Conservation (phyloP, 2,113 vertebrate genomes). For the Dendropsophus ebraccatus region DNA sequence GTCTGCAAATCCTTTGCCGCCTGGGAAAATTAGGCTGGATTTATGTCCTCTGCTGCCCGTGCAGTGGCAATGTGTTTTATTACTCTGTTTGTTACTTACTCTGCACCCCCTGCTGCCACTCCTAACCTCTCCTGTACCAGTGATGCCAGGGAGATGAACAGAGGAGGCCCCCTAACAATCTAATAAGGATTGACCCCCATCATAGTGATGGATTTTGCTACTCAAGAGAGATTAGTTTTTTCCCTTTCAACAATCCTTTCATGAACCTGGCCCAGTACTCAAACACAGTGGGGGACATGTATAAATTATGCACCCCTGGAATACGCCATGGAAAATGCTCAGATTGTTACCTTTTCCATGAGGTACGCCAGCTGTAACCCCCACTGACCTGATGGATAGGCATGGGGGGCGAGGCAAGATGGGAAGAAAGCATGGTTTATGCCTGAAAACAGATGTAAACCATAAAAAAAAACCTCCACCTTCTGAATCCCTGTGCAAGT, state of each 20-base stretch:
- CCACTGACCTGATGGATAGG: no score
- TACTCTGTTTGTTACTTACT: conserved; percentile 6
- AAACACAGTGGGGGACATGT: no score
- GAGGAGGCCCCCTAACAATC: no score
- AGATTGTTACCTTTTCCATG: no score
- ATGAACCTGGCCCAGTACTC: not conserved
- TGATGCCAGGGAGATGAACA: not conserved
- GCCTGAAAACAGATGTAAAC: no score
- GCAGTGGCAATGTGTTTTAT: conserved; percentile 36
- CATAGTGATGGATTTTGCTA: not conserved
- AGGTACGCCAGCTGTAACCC: no score
- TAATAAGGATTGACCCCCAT: not conserved
- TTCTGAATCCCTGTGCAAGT: no score
- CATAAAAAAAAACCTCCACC: no score
- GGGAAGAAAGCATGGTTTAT: no score
- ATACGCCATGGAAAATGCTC: no score
- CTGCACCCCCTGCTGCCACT: not conserved
- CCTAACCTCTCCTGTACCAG: not conserved
- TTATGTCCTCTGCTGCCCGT: conserved; percentile 27
- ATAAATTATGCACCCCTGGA: no score
- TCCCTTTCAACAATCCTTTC: not conserved
- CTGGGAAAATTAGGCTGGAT: not conserved
- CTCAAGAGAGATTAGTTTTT: not conserved
- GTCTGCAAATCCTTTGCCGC: conserved; percentile 26
- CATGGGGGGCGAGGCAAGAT: no score